Base-by-base conservation (phyloP, 2,888 invertebrate genomes). In the Caenorhabditis sinica region DNA sequence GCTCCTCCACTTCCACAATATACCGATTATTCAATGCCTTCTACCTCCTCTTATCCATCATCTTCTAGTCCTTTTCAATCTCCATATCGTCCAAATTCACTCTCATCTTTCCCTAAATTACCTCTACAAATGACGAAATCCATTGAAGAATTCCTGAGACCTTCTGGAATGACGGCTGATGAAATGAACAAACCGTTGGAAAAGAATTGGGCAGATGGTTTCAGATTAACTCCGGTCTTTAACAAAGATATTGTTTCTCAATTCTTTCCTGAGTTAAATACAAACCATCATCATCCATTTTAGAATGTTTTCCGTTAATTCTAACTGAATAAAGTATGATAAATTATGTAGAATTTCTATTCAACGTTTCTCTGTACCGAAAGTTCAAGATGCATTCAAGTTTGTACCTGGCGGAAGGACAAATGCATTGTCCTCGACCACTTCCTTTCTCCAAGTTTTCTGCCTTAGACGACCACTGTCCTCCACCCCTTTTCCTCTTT, bases 211-310 rank as follows among this genome's bases (percentile, higher is more conserved):
- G 89, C 89, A 1, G 88, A 88, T 75, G 86, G 89, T 45, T 58
- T 88, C 45, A 71, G 86, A 25, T 63, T 88, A n/a, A 91, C 91
- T 30, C 91, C 91, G 1, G 88, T 91, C 4, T 91, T 91, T 74
- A 90, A 89, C 61, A 76, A 87, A 53, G 91, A 91, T 45, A 89
- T 91, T 40, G 89, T 91, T 15, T 89, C 90, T 20, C 91, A 91
- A 56, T 91, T 91, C 68, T 91, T 91, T 71, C 91, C 91, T 5
- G 91, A 91, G 76, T 56, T 88, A 15, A 58, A 56, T 60, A 56
- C 36, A 25, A 73, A 79, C 33, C 71, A 71, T 51, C 61, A 61
- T 69, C 68, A 53, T 17, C 69, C 69, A 40, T 69, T 69, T 33
- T 72, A 61, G 17, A 65, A 1, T 13, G n/a, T 28, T 30, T 3